phyloP scores from a whole-genome alignment of 2,113 vertebrate genomes.

The Chionis minor region DNA sequence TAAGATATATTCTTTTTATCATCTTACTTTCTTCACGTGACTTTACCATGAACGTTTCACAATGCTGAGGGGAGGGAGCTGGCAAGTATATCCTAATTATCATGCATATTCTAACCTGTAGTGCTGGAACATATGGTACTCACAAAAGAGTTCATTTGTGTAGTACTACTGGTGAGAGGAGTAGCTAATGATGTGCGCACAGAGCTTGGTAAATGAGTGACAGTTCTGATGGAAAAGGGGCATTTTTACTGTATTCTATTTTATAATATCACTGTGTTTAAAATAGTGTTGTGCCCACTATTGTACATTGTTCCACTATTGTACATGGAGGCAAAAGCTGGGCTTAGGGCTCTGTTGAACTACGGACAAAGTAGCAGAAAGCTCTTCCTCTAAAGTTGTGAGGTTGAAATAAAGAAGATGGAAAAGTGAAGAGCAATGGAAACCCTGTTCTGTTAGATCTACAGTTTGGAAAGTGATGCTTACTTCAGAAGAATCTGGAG shows the following conservation, averaged over 20 bases:
- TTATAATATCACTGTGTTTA: not conserved
- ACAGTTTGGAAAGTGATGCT: not conserved
- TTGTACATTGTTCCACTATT: not conserved
- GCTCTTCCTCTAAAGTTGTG: not conserved
- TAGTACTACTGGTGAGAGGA: not conserved
- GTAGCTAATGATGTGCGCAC: not conserved
- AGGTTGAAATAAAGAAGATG: not conserved
- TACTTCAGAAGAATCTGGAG: not conserved
- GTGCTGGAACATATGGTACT: not conserved
- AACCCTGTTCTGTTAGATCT: not conserved
- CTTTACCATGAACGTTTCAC: not conserved
- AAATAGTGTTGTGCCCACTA: not conserved
- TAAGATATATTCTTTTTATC: not conserved
- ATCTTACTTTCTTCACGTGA: not conserved
- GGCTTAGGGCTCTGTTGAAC: not conserved
- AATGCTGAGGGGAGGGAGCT: not conserved
- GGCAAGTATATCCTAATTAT: not conserved
- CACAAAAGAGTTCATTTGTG: not conserved
- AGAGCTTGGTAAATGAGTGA: not conserved
- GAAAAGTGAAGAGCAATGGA: not conserved
- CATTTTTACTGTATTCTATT: not conserved
- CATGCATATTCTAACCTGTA: not conserved
- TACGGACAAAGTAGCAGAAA: not conserved
- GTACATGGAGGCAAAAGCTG: not conserved
- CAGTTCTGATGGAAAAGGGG: not conserved